Conservation (phyloP, 2,888 invertebrate species). For the Lagria hirta region DNA sequence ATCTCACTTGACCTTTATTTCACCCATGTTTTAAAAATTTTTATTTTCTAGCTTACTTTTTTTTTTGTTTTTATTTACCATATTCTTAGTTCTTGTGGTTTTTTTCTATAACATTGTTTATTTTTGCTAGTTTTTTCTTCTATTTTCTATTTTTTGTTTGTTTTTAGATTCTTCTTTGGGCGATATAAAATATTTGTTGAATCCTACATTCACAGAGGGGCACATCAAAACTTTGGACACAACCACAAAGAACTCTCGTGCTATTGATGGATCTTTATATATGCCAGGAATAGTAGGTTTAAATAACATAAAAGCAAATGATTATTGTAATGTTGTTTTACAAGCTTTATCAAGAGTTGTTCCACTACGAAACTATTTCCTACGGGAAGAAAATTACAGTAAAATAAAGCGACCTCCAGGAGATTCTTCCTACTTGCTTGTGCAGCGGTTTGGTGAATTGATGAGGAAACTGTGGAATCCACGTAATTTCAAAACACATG, state of each 20-base stretch:
- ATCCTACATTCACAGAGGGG: conserved; percentile 87
- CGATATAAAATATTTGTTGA: conserved; percentile 97
- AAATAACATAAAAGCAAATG: conserved; percentile 99
- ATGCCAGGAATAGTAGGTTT: conserved; percentile 96
- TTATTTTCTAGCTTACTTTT: too few species aligned
- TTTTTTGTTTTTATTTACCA: too few species aligned
- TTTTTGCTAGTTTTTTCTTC: too few species aligned
- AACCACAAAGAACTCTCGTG: conserved; percentile 84
- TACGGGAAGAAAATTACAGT: conserved; percentile 90
- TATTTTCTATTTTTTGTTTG: too few species aligned
- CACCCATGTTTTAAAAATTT: too few species aligned
- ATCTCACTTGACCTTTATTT: too few species aligned
- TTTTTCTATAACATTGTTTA: conserved; percentile 7
- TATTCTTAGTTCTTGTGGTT: not conserved
- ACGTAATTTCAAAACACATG: conserved; percentile 97
- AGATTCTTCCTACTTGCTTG: conserved; percentile 88
- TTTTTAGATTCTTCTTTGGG: conserved; percentile 87
- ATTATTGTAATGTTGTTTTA: conserved; percentile 98
- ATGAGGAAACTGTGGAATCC: conserved; percentile 99
- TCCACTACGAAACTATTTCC: conserved; percentile 91
- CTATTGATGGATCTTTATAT: conserved; percentile 95
- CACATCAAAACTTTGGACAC: conserved; percentile 82
- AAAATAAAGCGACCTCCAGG: conserved; percentile 91
- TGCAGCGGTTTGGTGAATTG: conserved; percentile 92
- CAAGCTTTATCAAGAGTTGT: conserved; percentile 94